phyloP scores from a whole-genome alignment of 2,113 vertebrate genomes.

The Takifugu flavidus region DNA sequence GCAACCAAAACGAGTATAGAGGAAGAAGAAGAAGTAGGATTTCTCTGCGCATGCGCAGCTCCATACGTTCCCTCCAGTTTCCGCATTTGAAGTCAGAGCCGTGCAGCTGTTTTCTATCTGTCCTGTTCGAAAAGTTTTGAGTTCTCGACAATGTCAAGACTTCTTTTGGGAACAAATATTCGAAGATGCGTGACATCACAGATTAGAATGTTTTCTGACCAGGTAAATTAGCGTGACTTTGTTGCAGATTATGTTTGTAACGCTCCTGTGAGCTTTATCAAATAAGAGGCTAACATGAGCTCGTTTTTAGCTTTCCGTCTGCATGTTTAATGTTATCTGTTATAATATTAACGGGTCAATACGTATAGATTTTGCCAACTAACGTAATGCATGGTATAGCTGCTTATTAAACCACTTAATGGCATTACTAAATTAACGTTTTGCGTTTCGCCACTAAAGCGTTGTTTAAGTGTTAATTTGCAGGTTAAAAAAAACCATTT shows the following conservation, averaged over 20 bases:
- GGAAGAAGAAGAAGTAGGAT: background rate
- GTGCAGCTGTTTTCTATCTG: background rate
- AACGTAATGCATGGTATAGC: too few species aligned
- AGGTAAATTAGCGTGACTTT: slow-evolving; percentile 54
- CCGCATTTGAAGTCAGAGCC: background rate
- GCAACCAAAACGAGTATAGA: too few species aligned
- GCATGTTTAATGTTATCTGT: too few species aligned
- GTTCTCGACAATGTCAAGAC: slow-evolving; percentile 30
- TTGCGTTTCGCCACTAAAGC: too few species aligned
- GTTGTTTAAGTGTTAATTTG: too few species aligned
- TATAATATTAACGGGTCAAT: too few species aligned
- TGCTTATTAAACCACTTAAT: too few species aligned
- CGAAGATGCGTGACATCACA: slow-evolving; percentile 55
- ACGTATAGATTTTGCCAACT: too few species aligned
- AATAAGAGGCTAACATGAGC: background rate
- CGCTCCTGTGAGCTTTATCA: slow-evolving; percentile 36
- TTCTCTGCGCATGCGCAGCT: background rate
- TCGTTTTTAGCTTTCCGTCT: background rate
- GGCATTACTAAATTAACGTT: too few species aligned
- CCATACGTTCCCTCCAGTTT: background rate
- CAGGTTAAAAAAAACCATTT: too few species aligned
- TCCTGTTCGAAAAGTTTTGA: background rate
- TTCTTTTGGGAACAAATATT: slow-evolving; percentile 47
- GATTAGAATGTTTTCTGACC: slow-evolving; percentile 71
- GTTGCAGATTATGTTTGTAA: background rate